phyloP scores from a whole-genome alignment of 92 coral and sea anemone genomes.

The Parazoanthus darwini region DNA sequence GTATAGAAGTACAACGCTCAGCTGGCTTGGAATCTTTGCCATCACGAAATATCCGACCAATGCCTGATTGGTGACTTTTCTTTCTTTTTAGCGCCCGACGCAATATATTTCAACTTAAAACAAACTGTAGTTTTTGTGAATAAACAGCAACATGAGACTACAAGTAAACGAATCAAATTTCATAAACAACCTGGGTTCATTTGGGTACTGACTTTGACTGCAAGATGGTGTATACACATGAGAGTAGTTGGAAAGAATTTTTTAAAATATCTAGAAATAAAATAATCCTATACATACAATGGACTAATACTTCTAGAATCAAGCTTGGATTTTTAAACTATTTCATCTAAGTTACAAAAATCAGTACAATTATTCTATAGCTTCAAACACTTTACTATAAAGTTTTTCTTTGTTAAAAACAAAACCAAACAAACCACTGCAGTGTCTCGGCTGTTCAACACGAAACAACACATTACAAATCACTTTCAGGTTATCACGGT shows the following conservation, averaged over 20 bases:
- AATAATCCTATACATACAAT: no score
- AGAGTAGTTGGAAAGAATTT: no score
- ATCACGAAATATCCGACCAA: background rate
- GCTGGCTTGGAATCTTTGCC: background rate
- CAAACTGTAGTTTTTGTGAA: background rate
- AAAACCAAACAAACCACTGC: background rate
- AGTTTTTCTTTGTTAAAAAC: background rate
- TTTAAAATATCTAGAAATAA: background rate
- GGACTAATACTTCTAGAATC: no score
- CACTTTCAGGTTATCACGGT: background rate
- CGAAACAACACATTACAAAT: background rate
- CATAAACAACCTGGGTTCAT: background rate
- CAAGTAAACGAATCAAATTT: background rate
- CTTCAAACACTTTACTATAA: background rate
- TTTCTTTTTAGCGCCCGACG: background rate
- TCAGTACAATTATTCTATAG: background rate
- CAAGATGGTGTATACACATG: no score
- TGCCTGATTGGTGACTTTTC: conserved; percentile 7
- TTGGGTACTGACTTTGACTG: background rate
- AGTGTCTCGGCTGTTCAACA: background rate
- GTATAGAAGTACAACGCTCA: no score
- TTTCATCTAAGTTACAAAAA: background rate
- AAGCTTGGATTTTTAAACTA: background rate
- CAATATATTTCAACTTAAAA: background rate
- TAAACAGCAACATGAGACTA: no score